phyloP scores from a whole-genome alignment of 1,140 invertebrate genomes.

The Drosophila micromelanica region DNA sequence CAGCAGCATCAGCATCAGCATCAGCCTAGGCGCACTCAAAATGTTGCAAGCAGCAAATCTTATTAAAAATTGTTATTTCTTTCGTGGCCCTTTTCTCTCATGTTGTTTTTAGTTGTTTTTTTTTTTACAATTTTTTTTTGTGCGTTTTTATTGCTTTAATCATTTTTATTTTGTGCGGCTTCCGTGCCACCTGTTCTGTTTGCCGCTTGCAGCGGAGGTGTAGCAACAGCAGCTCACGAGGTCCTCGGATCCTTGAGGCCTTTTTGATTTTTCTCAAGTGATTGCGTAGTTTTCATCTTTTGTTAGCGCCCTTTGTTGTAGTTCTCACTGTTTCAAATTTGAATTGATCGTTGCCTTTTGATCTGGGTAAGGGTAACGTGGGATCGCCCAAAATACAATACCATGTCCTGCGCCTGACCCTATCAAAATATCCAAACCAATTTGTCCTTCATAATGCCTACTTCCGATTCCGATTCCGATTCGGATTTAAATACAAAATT shows the following conservation, averaged over 20 bases:
- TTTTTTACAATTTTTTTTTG: slow-evolving; percentile 43
- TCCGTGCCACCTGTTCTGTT: slow-evolving; percentile 81
- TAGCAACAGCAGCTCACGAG: slow-evolving; percentile 31
- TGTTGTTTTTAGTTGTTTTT: slow-evolving; percentile 48
- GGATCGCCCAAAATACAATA: slow-evolving; percentile 32
- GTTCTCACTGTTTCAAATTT: slow-evolving; percentile 76
- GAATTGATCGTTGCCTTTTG: slow-evolving; percentile 71
- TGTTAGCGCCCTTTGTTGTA: slow-evolving; percentile 61
- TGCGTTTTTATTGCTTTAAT: slow-evolving; percentile 77
- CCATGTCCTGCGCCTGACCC: slow-evolving; percentile 13
- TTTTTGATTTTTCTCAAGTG: slow-evolving; percentile 82
- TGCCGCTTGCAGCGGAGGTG: slow-evolving; percentile 31
- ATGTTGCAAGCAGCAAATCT: slow-evolving; percentile 61
- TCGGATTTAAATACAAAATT: too few species aligned
- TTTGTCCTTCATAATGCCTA: slow-evolving; percentile 74
- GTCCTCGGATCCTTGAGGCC: slow-evolving; percentile 58
- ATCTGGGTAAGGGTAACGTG: slow-evolving; percentile 71
- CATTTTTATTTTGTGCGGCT: slow-evolving; percentile 84
- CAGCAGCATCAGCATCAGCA: slow-evolving; percentile 49
- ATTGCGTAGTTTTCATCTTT: slow-evolving; percentile 80
- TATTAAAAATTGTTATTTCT: slow-evolving; percentile 80
- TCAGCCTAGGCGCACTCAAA: slow-evolving; percentile 43
- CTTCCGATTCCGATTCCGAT: slow-evolving; percentile 65
- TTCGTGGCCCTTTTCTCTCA: slow-evolving; percentile 51
- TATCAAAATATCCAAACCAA: slow-evolving; percentile 75